Evolutionary conservation across 23 tunicate species (phyloP).

Genomic region (Trididemnum clinides): DNA sequence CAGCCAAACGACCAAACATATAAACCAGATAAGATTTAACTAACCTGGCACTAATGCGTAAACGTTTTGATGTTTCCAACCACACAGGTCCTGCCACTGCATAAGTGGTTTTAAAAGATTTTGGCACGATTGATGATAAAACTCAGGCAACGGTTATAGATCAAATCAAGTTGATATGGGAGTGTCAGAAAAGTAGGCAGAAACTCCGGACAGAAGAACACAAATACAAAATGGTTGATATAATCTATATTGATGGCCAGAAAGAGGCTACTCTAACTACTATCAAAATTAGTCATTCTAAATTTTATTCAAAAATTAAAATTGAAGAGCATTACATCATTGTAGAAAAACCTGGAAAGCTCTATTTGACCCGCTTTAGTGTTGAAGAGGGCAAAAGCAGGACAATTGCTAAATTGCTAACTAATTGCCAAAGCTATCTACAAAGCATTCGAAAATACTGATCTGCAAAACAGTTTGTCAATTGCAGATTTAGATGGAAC

Average conservation of each 20-base stretch:
- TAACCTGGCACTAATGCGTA: background rate
- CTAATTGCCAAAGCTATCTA: background rate
- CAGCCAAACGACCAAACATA: background rate
- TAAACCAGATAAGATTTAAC: background rate
- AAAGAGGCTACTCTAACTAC: no score
- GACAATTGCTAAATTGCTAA: background rate
- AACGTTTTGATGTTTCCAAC: conserved; percentile 5
- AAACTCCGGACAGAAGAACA: no score
- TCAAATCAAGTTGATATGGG: background rate
- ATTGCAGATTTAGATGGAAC: background rate
- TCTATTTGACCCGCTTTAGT: background rate
- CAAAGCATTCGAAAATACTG: background rate
- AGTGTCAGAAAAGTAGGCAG: background rate
- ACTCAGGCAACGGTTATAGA: background rate
- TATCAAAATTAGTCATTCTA: background rate
- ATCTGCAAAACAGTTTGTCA: background rate
- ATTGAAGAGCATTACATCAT: background rate
- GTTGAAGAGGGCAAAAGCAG: background rate
- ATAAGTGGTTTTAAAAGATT: conserved; percentile 11
- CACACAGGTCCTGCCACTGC: conserved; percentile 38
- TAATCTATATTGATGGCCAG: background rate
- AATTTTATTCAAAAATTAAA: background rate
- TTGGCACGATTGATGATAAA: background rate
- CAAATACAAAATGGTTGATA: background rate
- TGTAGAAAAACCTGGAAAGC: conserved; percentile 1